phyloP scores from a whole-genome alignment of 2,113 vertebrate species.

The Thunnus maccoyii region DNA sequence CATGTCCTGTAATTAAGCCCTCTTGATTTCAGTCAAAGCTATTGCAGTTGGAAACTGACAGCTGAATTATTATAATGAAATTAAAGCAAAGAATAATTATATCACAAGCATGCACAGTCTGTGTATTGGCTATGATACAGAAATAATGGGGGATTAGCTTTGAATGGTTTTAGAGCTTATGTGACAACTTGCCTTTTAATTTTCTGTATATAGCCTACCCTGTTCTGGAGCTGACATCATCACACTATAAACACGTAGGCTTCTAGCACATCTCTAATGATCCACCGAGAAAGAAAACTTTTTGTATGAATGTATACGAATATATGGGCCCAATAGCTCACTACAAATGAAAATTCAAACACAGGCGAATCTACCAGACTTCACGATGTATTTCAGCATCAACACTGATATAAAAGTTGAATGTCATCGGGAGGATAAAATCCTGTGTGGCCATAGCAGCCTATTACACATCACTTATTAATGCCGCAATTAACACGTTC shows the following conservation, averaged over 20 bases:
- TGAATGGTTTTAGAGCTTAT: too few relatives aligned
- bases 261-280: background rate
- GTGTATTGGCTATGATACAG: background rate
- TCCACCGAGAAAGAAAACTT: slow-evolving; percentile 25
- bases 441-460: background rate
- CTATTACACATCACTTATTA: background rate
- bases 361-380: background rate
- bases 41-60: slow-evolving; percentile 30
- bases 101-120: background rate
- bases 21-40: slow-evolving; percentile 43
- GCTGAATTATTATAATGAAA: slow-evolving; percentile 37
- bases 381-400: background rate
- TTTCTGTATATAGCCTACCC: background rate
- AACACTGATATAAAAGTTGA: slow-evolving; percentile 40
- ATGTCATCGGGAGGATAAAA: slow-evolving; percentile 22
- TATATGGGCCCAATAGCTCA: background rate
- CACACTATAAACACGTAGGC: background rate
- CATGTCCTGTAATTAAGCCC: slow-evolving; percentile 64
- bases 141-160: background rate
- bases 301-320: slow-evolving; percentile 15
- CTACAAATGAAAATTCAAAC: background rate
- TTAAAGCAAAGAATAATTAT: background rate
- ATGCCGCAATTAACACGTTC: background rate
- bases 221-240: slow-evolving; percentile 10
- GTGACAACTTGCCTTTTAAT: background rate